phyloP scores from a whole-genome alignment of 2,888 invertebrate species.

The Pimpla rufipes region DNA sequence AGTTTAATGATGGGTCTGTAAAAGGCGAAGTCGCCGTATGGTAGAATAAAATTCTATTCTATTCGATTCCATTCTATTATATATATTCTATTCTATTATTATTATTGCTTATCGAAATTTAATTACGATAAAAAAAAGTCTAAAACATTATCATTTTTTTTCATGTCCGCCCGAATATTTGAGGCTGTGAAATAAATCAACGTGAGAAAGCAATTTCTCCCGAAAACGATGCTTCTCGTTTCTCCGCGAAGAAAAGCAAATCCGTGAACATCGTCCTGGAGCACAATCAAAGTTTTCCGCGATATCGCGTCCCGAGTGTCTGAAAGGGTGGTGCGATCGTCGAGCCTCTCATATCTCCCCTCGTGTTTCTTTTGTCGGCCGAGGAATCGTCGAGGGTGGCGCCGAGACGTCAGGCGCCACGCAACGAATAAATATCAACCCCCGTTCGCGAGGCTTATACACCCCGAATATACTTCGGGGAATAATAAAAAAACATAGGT shows the following conservation, averaged over 20 bases:
- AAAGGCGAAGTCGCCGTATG: too few relatives aligned
- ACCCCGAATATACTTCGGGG: conserved; percentile 50
- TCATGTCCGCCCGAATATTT: too few relatives aligned
- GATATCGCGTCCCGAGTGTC: neutral
- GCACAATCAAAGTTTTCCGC: neutral
- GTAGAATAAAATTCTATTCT: too few relatives aligned
- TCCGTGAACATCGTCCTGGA: neutral
- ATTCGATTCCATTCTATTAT: too few relatives aligned
- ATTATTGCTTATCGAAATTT: too few relatives aligned
- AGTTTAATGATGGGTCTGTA: too few relatives aligned
- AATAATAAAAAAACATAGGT: conserved; percentile 63
- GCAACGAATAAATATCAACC: conserved; percentile 62
- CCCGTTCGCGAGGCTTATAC: conserved; percentile 18
- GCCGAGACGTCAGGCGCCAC: conserved; percentile 62
- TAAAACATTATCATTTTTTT: too few relatives aligned
- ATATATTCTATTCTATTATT: too few relatives aligned
- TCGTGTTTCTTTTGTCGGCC: conserved; percentile 34
- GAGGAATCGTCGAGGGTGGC: conserved; percentile 36
- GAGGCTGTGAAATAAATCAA: too few relatives aligned
- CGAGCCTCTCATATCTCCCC: conserved; percentile 1
- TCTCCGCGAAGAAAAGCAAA: neutral
- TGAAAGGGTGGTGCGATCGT: neutral
- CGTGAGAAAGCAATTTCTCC: too few relatives aligned
- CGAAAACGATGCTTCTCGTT: too few relatives aligned
- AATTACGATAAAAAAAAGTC: too few relatives aligned